Conservation (phyloP, 2,113 vertebrate species). For the Eulemur rufifrons region DNA sequence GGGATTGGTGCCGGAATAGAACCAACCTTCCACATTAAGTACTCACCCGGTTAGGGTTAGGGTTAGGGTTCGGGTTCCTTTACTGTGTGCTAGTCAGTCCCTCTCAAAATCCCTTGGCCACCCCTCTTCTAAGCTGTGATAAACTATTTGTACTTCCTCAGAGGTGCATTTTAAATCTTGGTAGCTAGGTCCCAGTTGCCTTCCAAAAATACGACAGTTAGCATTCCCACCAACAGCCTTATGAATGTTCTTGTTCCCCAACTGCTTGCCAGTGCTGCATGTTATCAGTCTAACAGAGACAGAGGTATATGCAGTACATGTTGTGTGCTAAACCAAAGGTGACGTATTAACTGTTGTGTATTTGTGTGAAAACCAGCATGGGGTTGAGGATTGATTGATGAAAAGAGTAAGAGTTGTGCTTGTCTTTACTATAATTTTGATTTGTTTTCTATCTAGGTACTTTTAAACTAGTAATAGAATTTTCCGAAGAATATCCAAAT, state of each 20-base stretch:
- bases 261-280: background rate
- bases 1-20: background rate
- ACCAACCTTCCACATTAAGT: background rate
- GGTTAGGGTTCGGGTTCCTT: background rate
- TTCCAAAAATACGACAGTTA: slow-evolving; percentile 33
- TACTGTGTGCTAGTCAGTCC: background rate
- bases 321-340: background rate
- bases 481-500: slow-evolving; percentile 99
- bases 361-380: background rate
- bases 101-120: background rate
- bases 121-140: background rate
- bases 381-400: slow-evolving; percentile 26
- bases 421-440: slow-evolving; percentile 62
- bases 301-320: background rate
- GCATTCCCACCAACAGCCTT: background rate
- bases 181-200: background rate
- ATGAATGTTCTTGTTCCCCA: background rate
- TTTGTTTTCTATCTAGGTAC: slow-evolving; percentile 89
- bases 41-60: too few relatives aligned
- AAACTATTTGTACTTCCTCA: background rate
- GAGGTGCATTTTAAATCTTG: slow-evolving; percentile 41
- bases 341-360: background rate
- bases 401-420: background rate
- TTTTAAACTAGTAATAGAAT: slow-evolving; percentile 99
- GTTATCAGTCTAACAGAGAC: background rate